These are phyloP conservation scores for Rattus rattus DNA, from an alignment of 2,113 vertebrate genomes.

Conservation along the genomic window DNA sequence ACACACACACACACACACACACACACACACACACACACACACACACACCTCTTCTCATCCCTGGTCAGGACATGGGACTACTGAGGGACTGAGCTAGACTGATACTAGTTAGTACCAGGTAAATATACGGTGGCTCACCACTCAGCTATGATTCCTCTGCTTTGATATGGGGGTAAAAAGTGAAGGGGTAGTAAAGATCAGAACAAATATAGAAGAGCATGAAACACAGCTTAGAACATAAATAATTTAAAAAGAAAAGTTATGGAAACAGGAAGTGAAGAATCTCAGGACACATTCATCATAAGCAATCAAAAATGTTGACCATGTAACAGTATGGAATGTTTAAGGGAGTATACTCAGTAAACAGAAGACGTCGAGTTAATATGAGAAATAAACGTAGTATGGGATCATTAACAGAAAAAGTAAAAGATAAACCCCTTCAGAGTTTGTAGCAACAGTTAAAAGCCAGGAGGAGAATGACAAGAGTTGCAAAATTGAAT, in stretches of 20 bases:
- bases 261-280: neutral
- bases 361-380: neutral
- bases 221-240: neutral
- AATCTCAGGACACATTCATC: neutral
- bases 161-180: neutral
- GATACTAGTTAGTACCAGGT: too few relatives aligned
- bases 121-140: neutral
- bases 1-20: too few relatives aligned
- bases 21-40: too few relatives aligned
- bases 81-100: neutral
- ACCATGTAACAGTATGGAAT: neutral
- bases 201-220: neutral
- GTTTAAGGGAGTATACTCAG: neutral
- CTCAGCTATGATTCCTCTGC: neutral
- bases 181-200: neutral
- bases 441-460: neutral
- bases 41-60: neutral
- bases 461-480: neutral
- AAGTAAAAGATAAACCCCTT: neutral
- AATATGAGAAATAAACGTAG: neutral
- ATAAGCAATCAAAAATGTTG: neutral
- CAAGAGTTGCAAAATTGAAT: neutral
- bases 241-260: neutral
- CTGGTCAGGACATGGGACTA: neutral
- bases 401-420: neutral